phyloP scores from a whole-genome alignment of 2,113 vertebrate genomes.

The Nycticebus coucang region DNA sequence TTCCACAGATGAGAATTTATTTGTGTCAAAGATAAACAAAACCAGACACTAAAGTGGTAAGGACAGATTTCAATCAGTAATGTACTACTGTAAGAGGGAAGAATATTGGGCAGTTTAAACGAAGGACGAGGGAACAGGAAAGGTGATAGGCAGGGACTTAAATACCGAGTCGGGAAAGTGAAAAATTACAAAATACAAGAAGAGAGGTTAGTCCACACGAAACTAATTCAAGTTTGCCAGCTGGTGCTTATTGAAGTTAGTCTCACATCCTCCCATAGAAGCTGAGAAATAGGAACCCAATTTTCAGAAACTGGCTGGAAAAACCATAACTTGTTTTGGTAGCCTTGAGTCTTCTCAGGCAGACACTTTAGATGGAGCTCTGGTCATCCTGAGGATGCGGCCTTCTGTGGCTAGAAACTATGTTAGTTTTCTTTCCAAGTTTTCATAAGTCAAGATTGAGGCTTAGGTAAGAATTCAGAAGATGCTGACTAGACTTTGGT shows the following conservation, averaged over 20 bases:
- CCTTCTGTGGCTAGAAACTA: background rate
- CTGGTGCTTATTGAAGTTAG: background rate
- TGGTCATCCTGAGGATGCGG: background rate
- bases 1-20: background rate
- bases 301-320: background rate
- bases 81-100: background rate
- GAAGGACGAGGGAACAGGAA: background rate
- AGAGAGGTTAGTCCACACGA: background rate
- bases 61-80: background rate
- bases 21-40: background rate
- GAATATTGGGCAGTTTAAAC: background rate
- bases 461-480: background rate
- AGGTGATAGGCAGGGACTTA: background rate
- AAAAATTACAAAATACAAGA: background rate
- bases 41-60: background rate
- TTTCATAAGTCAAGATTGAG: background rate
- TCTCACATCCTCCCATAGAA: background rate
- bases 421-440: background rate
- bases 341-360: background rate
- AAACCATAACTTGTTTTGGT: background rate
- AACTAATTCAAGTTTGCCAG: background rate
- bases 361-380: background rate
- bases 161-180: background rate
- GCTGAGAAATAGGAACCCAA: background rate
- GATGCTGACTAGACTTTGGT: background rate